Evolutionary conservation across 2,888 invertebrate genomes (phyloP).

Genomic region (Hypercompe scribonia): DNA sequence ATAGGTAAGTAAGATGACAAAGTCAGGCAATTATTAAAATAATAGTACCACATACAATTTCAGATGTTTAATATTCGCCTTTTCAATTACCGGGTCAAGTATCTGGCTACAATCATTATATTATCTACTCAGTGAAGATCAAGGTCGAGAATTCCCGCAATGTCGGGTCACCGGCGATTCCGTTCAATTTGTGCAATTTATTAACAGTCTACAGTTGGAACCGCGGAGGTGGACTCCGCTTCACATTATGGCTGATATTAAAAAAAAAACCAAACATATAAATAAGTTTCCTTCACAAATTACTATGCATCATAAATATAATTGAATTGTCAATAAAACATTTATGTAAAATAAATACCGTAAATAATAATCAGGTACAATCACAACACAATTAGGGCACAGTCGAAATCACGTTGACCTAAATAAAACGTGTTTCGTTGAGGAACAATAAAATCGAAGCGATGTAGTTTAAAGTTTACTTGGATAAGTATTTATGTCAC

Average conservation of each 20-base stretch:
- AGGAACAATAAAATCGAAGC: conserved; percentile 71
- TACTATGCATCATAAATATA: neutral
- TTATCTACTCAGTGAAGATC: conserved; percentile 43
- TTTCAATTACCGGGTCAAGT: conserved; percentile 44
- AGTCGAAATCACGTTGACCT: conserved; percentile 53
- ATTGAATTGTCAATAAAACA: neutral
- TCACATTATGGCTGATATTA: neutral
- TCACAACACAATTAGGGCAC: conserved; percentile 37
- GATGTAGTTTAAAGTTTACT: conserved; percentile 74
- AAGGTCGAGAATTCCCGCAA: conserved; percentile 50
- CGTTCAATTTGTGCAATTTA: conserved; percentile 61
- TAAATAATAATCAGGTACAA: conserved; percentile 25
- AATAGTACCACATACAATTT: neutral
- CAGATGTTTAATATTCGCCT: conserved; percentile 22
- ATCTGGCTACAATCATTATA: conserved; percentile 39
- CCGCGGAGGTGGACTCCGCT: conserved; percentile 42
- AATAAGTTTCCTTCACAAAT: neutral
- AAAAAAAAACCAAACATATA: neutral
- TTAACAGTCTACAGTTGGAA: conserved; percentile 54
- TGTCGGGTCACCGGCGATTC: conserved; percentile 41
- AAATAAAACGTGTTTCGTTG: conserved; percentile 57
- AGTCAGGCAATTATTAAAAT: neutral
- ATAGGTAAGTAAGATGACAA: neutral
- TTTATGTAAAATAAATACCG: neutral
- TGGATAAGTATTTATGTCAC: conserved; percentile 81